Evolutionary conservation across 2,888 invertebrate genomes (phyloP).

Genomic region (Troides oblongomaculatus): DNA sequence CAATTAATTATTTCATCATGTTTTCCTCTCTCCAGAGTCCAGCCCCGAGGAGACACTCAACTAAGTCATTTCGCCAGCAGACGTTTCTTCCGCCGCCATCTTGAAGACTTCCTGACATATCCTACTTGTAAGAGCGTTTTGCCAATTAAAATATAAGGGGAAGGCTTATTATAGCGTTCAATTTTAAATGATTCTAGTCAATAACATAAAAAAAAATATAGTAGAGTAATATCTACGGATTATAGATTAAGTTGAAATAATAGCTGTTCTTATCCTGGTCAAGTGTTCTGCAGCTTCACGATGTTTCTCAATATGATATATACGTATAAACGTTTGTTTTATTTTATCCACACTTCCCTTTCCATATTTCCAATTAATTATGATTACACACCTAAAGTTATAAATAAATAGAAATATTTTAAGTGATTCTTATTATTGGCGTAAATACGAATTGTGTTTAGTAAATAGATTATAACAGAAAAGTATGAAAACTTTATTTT

Average conservation of each 20-base stretch:
- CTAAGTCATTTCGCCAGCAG: constrained; percentile 38
- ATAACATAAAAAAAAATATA: constrained; percentile 16
- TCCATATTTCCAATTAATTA: too few relatives aligned
- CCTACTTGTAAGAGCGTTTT: constrained; percentile 47
- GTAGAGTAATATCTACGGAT: constrained; percentile 1
- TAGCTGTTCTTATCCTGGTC: neutral
- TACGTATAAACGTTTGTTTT: too few relatives aligned
- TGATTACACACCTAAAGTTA: too few relatives aligned
- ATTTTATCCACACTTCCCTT: too few relatives aligned
- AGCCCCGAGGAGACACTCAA: constrained; percentile 55
- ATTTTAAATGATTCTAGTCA: constrained; percentile 24
- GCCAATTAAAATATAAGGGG: constrained; percentile 41
- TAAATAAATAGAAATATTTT: too few relatives aligned
- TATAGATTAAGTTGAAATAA: constrained; percentile 5
- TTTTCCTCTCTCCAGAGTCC: constrained; percentile 53
- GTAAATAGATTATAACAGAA: too few relatives aligned
- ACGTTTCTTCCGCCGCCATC: constrained; percentile 16
- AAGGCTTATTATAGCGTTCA: constrained; percentile 53
- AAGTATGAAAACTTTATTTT: too few relatives aligned
- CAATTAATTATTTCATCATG: neutral
- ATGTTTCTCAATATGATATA: constrained; percentile 12
- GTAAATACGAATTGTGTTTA: too few relatives aligned
- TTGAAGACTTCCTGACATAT: constrained; percentile 59
- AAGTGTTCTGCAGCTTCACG: constrained; percentile 6
- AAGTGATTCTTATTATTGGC: too few relatives aligned